These are phyloP conservation scores for Toxotes chatareus DNA, from an alignment of 2,113 vertebrate species.

Conservation along the genomic window DNA sequence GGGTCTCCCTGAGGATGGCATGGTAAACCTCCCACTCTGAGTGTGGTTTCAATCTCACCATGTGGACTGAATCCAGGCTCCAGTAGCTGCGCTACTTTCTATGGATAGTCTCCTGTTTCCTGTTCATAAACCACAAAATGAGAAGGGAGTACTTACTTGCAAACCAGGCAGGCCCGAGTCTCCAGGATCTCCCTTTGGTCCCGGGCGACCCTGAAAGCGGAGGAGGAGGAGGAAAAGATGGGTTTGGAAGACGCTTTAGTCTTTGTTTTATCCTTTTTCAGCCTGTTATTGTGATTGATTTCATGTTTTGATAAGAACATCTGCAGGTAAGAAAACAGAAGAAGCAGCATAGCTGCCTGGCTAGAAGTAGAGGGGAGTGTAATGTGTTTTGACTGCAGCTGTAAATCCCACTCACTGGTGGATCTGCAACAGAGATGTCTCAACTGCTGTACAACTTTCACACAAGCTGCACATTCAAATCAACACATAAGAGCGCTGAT, in stretches of 20 bases:
- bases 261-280: conserved; percentile 37
- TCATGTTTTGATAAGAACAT: conserved; percentile 54
- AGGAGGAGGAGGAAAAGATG: conserved; percentile 28
- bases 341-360: conserved; percentile 22
- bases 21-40: conserved; percentile 73
- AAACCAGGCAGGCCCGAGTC: conserved; percentile 90
- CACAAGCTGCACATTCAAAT: conserved; percentile 27
- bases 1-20: conserved; percentile 67
- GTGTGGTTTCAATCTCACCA: conserved; percentile 71
- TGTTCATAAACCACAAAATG: conserved; percentile 75
- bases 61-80: conserved; percentile 70
- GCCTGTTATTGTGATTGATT: conserved; percentile 57
- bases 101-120: conserved; percentile 71
- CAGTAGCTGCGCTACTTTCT: conserved; percentile 63
- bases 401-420: conserved; percentile 50
- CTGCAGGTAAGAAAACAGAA: conserved; percentile 51
- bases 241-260: conserved; percentile 16
- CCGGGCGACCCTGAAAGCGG: conserved; percentile 89
- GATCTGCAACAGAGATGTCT: conserved; percentile 23
- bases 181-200: conserved; percentile 95
- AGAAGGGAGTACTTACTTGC: conserved; percentile 78
- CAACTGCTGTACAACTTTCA: conserved; percentile 1
- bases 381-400: conserved; percentile 29
- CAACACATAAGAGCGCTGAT: conserved; percentile 1
- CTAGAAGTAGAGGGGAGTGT: conserved; percentile 14